Percentiles rank a stretch among this genome's conserved stretches.
These are phyloP conservation scores for Caerostris darwini DNA, from an alignment of 1,140 invertebrate genomes.

Conservation along the genomic window DNA sequence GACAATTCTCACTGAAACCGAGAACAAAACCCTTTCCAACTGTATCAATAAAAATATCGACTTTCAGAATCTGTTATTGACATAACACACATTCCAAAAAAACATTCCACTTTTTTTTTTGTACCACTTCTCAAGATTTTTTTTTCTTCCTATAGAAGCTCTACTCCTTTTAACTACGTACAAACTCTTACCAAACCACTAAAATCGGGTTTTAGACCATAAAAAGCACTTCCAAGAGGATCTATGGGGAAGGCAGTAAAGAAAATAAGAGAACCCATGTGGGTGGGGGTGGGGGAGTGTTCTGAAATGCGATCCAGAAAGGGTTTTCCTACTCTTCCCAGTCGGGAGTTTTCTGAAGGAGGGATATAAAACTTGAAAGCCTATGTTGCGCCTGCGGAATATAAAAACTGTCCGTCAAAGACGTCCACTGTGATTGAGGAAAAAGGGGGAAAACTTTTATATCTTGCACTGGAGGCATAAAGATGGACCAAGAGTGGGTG, in stretches of 20 bases:
- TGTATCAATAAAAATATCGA: no score
- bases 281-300: no score
- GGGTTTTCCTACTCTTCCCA: background rate
- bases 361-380: constrained; percentile 59
- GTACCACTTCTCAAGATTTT: background rate
- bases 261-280: background rate
- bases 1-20: no score
- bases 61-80: no score
- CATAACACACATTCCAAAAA: no score
- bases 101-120: no score
- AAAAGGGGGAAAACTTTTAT: constrained; percentile 9
- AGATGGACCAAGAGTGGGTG: background rate
- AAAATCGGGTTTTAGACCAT: constrained; percentile 52
- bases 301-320: constrained; percentile 48
- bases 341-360: background rate
- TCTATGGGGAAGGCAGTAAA: background rate
- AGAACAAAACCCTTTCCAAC: no score
- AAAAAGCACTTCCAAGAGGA: constrained; percentile 34
- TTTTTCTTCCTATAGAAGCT: background rate
- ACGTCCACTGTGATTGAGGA: background rate
- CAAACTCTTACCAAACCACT: constrained; percentile 56
- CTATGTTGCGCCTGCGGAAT: constrained; percentile 25
- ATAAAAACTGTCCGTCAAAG: background rate
- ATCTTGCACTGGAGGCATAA: constrained; percentile 23
- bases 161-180: constrained; percentile 22